phyloP scores from a whole-genome alignment of 1,140 invertebrate genomes.

The Drosophila orosa region DNA sequence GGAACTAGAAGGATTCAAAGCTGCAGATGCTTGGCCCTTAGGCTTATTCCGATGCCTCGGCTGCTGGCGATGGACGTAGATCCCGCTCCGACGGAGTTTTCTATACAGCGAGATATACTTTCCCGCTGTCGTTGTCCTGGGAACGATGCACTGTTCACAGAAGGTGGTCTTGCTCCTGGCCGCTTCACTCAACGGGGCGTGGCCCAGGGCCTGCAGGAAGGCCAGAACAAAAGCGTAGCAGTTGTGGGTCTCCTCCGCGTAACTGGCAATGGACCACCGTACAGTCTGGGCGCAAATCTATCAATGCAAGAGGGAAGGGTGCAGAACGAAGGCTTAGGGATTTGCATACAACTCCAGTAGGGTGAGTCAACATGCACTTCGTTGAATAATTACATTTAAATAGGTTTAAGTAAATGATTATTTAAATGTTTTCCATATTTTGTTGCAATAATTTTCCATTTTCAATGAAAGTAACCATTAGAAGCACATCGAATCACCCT shows the following conservation, averaged over 20 bases:
- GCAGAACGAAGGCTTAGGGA: conserved; percentile 25
- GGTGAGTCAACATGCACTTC: background rate
- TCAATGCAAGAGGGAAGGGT: conserved; percentile 25
- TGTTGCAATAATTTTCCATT: background rate
- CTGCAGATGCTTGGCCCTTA: conserved; percentile 7
- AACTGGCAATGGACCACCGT: conserved; percentile 88
- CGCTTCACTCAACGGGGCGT: conserved; percentile 87
- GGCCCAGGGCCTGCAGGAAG: conserved; percentile 88
- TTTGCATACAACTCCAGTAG: conserved; percentile 19
- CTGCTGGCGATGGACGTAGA: conserved; percentile 85
- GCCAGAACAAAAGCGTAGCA: conserved; percentile 92
- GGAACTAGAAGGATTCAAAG: conserved; percentile 21
- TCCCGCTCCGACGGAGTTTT: conserved; percentile 86
- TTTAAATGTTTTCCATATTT: background rate
- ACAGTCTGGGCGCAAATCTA: conserved; percentile 87
- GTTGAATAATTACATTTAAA: background rate
- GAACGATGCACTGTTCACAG: conserved; percentile 91
- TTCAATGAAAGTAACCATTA: too few relatives aligned
- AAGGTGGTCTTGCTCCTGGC: conserved; percentile 87
- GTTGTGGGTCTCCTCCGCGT: conserved; percentile 90
- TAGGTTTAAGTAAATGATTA: too few relatives aligned
- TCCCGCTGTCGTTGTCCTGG: conserved; percentile 89
- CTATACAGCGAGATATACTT: conserved; percentile 93
- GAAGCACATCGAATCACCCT: background rate
- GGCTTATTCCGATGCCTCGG: conserved; percentile 37